These are phyloP conservation scores for Hepsetus odoe DNA, from an alignment of 2,113 vertebrate genomes.

Conservation along the genomic window DNA sequence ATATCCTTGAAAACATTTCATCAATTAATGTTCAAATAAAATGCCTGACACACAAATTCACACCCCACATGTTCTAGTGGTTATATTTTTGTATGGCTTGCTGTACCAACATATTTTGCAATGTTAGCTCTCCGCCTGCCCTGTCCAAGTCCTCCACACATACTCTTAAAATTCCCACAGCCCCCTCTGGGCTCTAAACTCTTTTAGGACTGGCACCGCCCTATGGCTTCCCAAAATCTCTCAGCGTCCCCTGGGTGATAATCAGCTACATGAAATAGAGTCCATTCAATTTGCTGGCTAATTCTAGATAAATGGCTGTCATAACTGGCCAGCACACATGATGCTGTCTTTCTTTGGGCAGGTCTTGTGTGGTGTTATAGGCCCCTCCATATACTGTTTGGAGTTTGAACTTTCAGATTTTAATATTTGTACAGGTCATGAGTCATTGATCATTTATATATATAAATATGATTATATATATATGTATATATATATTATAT, in stretches of 20 bases:
- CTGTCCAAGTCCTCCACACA: conserved; percentile 27
- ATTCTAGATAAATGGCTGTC: conserved; percentile 56
- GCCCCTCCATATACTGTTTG: conserved; percentile 42
- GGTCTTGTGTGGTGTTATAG: conserved; percentile 31
- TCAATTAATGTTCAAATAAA: background rate
- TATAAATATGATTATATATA: too few species aligned
- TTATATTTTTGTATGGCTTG: background rate
- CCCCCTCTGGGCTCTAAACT: conserved; percentile 18
- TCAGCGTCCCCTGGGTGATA: conserved; percentile 51
- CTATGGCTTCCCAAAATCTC: conserved; percentile 43
- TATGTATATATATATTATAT: too few species aligned
- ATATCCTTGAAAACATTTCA: background rate
- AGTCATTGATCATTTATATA: too few species aligned
- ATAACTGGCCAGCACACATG: conserved; percentile 41
- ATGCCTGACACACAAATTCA: background rate
- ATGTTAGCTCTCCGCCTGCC: conserved; percentile 6
- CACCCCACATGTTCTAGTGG: background rate
- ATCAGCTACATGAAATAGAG: conserved; percentile 52
- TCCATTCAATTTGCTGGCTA: conserved; percentile 57
- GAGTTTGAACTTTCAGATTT: too few species aligned
- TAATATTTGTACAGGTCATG: too few species aligned
- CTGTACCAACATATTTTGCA: background rate
- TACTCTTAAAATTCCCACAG: conserved; percentile 33
- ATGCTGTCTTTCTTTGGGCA: conserved; percentile 22
- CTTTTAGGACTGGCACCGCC: conserved; percentile 43